Base-by-base conservation (phyloP, 2,797 vertebrate species). In the Microcaecilia unicolor region DNA sequence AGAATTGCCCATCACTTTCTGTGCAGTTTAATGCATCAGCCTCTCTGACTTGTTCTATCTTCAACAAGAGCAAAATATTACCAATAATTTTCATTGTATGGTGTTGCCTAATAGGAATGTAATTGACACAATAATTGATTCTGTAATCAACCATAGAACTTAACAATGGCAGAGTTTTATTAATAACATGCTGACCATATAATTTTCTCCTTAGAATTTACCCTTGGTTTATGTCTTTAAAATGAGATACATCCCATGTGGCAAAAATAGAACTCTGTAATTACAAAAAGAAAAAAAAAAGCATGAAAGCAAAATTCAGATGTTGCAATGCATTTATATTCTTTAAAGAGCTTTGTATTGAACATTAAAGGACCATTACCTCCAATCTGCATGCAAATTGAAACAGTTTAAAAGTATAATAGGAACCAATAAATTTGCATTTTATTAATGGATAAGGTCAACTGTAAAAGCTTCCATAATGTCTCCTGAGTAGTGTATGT, bases 371-470 rank as follows among this genome's bases (percentile, higher is more conserved):
- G 18, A n/a, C 38, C 28, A n/a, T 35, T 41, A 54, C 52, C 21
- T 55, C 20, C 28, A 48, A 58, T 46, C 38, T 48, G 8, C 25
- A 48, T 34, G 9, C 30, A 54, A 59, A 65, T 34, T 52, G 41
- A 55, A 67, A 59, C 6, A 18, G 3, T 23, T 16, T 39, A 48
- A 18, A 43, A 46, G 51, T 15, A 10, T 25, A 44, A 28, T 2
- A 18, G 6, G 3, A 13, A 2, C 26, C 19, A 20, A 6, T 17
- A 48, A 43, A 22, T 9, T 21, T 2, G 43, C 2, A 26, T 13
- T 5, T 31, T 28, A 5, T 3, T 18, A 41, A 27, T 25, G 2
- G 25, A 42, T 15, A 3, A 21, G 2, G 9, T 48, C 10, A 36
- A 4, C 32, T 48, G 5, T 7, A 36, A 3, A 8, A 4, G 7